phyloP scores from a whole-genome alignment of 2,888 invertebrate genomes.

The Phaonia tiefii region DNA sequence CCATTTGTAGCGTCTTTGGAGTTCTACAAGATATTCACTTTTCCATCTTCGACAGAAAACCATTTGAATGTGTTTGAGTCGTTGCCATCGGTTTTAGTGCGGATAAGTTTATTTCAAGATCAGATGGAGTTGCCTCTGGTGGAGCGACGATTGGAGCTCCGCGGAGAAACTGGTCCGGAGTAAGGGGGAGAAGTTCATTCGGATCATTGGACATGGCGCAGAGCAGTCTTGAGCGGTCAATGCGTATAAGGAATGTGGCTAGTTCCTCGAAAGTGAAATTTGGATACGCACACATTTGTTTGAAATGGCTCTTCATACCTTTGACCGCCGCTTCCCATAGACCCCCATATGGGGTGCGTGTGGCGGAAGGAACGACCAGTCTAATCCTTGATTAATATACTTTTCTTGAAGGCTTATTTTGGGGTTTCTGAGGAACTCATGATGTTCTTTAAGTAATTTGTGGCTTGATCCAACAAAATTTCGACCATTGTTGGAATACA shows the following conservation, averaged over 20 bases:
- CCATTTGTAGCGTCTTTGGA: too few relatives aligned
- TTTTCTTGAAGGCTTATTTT: neutral
- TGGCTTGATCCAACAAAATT: conserved; percentile 15
- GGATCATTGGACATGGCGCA: conserved; percentile 41
- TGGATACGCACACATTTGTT: neutral
- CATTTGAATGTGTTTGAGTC: neutral
- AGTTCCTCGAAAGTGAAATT: conserved; percentile 15
- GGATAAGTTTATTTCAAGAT: neutral
- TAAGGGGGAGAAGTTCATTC: conserved; percentile 29
- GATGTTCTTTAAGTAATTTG: neutral
- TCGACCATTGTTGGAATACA: conserved; percentile 2
- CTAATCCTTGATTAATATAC: neutral
- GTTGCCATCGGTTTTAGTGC: neutral
- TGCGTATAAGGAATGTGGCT: conserved; percentile 10
- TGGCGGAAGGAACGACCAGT: conserved; percentile 18
- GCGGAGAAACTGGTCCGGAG: conserved; percentile 51
- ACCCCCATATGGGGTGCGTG: conserved; percentile 28
- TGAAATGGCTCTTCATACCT: neutral
- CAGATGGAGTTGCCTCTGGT: conserved; percentile 13
- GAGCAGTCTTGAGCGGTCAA: conserved; percentile 38
- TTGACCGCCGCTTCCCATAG: conserved; percentile 21
- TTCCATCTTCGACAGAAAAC: neutral
- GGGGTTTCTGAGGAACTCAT: neutral
- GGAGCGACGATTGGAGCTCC: conserved; percentile 37
- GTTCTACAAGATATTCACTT: conserved; percentile 40